A percentile compares a stretch with the other conserved stretches of the same genome.
phyloP scores from a whole-genome alignment of 2,113 vertebrate genomes.

The Pomatorhinus ruficollis region DNA sequence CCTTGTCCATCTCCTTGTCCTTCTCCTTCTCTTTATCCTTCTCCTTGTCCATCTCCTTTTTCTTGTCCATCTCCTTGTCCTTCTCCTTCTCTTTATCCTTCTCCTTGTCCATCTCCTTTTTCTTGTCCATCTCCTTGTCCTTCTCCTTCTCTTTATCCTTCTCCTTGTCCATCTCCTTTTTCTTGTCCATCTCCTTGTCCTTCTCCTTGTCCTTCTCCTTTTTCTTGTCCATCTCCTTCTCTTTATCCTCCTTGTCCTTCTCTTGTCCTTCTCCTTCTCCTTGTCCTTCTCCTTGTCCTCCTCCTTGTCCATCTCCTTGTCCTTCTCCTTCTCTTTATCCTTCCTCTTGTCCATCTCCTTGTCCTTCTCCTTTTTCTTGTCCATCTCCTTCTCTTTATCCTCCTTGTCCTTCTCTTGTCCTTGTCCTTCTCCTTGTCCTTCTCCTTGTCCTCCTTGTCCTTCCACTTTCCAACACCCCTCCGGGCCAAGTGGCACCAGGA shows the following conservation, averaged over 20 bases:
- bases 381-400: not conserved
- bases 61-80: not conserved
- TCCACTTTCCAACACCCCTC: not conserved
- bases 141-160: not conserved
- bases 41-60: not conserved
- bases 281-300: not conserved
- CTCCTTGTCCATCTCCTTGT: not conserved
- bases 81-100: too few species aligned
- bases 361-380: too few species aligned
- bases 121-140: not conserved
- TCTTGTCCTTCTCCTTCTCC: not conserved
- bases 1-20: not conserved
- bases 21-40: not conserved
- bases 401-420: not conserved
- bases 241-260: not conserved
- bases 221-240: not conserved
- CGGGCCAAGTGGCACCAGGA: rapidly evolving
- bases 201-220: not conserved
- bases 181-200: not conserved
- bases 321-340: too few species aligned
- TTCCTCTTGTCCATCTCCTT: too few species aligned
- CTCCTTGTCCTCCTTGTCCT: not conserved
- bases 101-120: too few species aligned
- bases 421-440: not conserved
- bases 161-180: not conserved